Percentiles rank a stretch among this genome's conserved stretches.
phyloP scores from a whole-genome alignment of 92 coral and sea anemone genomes.

The Pocillopora grandis region DNA sequence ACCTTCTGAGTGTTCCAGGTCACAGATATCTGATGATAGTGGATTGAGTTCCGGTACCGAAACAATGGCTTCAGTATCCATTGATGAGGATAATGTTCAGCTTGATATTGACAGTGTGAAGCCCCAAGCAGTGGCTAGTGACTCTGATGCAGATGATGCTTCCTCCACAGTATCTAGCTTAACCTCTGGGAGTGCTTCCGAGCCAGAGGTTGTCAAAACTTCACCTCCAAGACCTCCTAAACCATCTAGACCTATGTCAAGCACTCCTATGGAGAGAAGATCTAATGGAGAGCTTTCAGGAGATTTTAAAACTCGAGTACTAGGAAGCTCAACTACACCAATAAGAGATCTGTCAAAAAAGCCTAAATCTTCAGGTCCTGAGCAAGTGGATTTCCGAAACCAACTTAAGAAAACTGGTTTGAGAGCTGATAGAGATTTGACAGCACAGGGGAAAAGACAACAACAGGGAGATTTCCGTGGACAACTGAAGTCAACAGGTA shows the following conservation, averaged over 20 bases:
- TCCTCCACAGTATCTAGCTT: constrained; percentile 38
- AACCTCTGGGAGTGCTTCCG: constrained; percentile 45
- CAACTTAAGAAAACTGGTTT: constrained; percentile 71
- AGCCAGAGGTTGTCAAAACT: constrained; percentile 19
- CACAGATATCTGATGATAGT: constrained; percentile 21
- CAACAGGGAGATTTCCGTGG: constrained; percentile 37
- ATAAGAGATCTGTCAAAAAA: constrained; percentile 42
- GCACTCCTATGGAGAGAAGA: background rate
- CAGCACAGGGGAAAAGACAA: constrained; percentile 34
- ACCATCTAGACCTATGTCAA: constrained; percentile 6
- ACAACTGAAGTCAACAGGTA: constrained; percentile 59
- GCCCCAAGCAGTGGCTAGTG: constrained; percentile 28
- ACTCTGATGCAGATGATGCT: constrained; percentile 40
- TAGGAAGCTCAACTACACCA: constrained; percentile 23
- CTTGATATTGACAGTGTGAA: constrained; percentile 13
- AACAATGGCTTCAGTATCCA: constrained; percentile 39
- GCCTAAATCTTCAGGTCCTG: constrained; percentile 32
- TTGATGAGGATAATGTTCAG: constrained; percentile 9
- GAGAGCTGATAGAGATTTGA: constrained; percentile 42
- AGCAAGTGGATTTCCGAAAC: constrained; percentile 76
- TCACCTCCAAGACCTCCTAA: constrained; percentile 32
- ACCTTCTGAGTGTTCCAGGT: constrained; percentile 6
- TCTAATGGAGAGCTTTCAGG: constrained; percentile 25
- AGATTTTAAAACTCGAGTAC: constrained; percentile 36
- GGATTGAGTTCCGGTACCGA: constrained; percentile 41